These are phyloP conservation scores for Perithous albicinctus DNA, from an alignment of 2,888 invertebrate genomes.

Conservation along the genomic window DNA sequence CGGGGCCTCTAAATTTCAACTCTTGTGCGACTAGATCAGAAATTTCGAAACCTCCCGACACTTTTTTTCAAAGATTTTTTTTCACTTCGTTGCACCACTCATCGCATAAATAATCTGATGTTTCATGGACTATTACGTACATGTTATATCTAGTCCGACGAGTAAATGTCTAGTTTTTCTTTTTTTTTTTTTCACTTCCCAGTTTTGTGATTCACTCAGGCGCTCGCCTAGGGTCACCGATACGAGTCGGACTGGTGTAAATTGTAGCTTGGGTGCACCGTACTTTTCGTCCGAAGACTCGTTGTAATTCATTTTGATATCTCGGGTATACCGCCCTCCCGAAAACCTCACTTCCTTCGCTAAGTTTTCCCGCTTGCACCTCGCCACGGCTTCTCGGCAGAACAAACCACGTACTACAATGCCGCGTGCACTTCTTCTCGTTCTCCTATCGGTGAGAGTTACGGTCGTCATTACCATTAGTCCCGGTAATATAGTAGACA, in stretches of 20 bases:
- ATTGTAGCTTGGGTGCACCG: constrained; percentile 7
- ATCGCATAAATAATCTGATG: constrained; percentile 13
- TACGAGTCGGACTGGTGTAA: constrained; percentile 32
- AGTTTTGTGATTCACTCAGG: constrained; percentile 40
- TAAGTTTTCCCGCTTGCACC: constrained; percentile 20
- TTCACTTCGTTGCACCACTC: background rate
- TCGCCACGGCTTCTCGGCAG: constrained; percentile 17
- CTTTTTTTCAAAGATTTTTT: background rate
- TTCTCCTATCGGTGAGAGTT: constrained; percentile 78
- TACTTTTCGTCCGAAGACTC: constrained; percentile 45
- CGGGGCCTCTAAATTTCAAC: background rate
- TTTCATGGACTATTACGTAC: background rate
- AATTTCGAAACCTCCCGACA: background rate
- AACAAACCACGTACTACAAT: constrained; percentile 25
- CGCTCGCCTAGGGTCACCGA: constrained; percentile 35
- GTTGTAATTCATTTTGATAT: constrained; percentile 75
- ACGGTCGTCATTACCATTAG: constrained; percentile 80
- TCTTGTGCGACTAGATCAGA: background rate
- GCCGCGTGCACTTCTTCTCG: constrained; percentile 32
- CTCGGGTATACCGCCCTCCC: constrained; percentile 58
- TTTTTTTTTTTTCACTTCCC: constrained; percentile 22
- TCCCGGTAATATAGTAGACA: constrained; percentile 75
- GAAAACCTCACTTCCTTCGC: constrained; percentile 52
- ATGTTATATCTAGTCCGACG: background rate
- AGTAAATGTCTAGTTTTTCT: background rate